Evolutionary conservation across 2,797 vertebrate species (phyloP).

Genomic region (Coranthus polyacanthus): DNA sequence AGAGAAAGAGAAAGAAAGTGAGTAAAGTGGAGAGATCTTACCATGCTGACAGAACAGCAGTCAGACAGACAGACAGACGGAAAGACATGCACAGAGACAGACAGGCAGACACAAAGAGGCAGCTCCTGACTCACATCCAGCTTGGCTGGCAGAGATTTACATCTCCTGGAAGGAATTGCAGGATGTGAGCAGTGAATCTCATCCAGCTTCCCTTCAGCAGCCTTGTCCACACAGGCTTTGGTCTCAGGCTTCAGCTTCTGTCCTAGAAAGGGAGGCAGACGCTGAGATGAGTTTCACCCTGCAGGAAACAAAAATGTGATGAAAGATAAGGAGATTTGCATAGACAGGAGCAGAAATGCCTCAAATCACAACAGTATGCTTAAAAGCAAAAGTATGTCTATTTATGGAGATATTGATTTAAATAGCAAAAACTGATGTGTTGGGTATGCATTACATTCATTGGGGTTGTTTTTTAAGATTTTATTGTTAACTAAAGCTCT

Average conservation of each 20-base stretch:
- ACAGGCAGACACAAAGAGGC: conserved; percentile 49
- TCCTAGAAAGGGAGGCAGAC: conserved; percentile 49
- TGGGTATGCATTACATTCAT: no score
- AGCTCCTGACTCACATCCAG: conserved; percentile 64
- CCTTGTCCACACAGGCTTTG: conserved; percentile 59
- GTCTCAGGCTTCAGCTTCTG: conserved; percentile 54
- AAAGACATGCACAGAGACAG: neutral
- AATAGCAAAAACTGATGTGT: neutral
- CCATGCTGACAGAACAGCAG: conserved; percentile 32
- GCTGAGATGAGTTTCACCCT: conserved; percentile 43
- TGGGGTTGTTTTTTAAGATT: no score
- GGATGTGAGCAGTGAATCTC: conserved; percentile 52
- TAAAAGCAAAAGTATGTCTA: neutral
- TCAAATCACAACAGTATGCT: conserved; percentile 5
- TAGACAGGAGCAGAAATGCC: conserved; percentile 13
- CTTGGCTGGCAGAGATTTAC: conserved; percentile 50
- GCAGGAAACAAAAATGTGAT: conserved; percentile 31
- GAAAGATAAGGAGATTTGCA: conserved; percentile 37
- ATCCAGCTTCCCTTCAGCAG: conserved; percentile 55
- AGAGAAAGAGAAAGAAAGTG: conserved; percentile 26
- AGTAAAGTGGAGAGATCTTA: conserved; percentile 17
- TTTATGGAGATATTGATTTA: neutral
- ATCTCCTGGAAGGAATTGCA: conserved; percentile 36
- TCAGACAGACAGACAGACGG: conserved; percentile 27
- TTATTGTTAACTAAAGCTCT: no score